phyloP scores from a whole-genome alignment of 2,797 vertebrate species.

The Champsocephalus esox region DNA sequence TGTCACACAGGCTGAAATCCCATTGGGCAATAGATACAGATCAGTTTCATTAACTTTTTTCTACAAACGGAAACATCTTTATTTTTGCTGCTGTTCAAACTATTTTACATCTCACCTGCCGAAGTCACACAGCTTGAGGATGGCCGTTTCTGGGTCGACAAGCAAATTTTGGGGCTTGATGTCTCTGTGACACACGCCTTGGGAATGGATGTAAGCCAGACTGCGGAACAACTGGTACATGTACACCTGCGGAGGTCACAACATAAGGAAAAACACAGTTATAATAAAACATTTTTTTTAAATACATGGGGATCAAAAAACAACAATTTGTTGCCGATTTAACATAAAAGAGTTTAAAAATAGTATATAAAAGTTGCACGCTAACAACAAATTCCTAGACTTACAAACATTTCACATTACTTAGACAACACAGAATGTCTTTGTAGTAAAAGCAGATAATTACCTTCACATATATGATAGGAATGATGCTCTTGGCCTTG shows the following conservation, averaged over 20 bases:
- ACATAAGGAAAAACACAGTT: neutral
- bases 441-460: neutral
- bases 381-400: neutral
- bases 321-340: neutral
- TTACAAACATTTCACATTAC: no score
- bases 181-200: conserved; percentile 93
- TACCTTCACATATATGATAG: conserved; percentile 93
- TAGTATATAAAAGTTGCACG: neutral
- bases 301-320: neutral
- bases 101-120: conserved; percentile 86
- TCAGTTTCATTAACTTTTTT: neutral
- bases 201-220: conserved; percentile 95
- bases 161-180: conserved; percentile 95
- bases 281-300: neutral
- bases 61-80: neutral
- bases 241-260: conserved; percentile 83
- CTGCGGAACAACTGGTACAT: conserved; percentile 95
- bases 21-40: neutral
- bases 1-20: neutral
- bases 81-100: neutral
- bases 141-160: conserved; percentile 92
- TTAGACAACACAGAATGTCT: neutral
- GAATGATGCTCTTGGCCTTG: conserved; percentile 94
- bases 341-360: neutral
- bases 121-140: conserved; percentile 94